Conservation (phyloP, 2,888 invertebrate species). For the Tupiocoris notatus region DNA sequence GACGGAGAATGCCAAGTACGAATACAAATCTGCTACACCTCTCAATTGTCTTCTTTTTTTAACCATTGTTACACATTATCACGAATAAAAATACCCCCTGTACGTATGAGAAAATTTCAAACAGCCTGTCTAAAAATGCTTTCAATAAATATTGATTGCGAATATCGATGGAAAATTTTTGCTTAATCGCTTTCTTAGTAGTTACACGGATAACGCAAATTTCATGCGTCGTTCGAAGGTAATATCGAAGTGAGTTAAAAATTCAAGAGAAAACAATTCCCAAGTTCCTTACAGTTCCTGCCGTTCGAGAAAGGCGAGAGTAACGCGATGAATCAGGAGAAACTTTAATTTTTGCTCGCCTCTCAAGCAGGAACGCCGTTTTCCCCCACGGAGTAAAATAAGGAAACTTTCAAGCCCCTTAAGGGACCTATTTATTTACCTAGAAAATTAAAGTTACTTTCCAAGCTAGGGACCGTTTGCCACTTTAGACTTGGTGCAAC, state of each 20-base stretch:
- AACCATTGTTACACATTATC: no score
- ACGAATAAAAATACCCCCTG: no score
- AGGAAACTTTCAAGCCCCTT: constrained; percentile 32
- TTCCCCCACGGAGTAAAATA: constrained; percentile 20
- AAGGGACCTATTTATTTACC: constrained; percentile 40
- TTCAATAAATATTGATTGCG: no score
- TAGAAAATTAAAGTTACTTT: constrained; percentile 37
- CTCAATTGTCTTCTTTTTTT: no score
- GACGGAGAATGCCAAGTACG: no score
- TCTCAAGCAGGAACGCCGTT: background rate
- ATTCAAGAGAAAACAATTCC: constrained; percentile 16
- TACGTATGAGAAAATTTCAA: no score
- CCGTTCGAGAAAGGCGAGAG: constrained; percentile 15
- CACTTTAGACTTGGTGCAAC: constrained; percentile 39
- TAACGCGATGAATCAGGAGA: constrained; percentile 28
- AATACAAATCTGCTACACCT: no score
- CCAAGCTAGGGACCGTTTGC: constrained; percentile 4
- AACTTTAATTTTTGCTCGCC: constrained; percentile 37
- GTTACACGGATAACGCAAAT: background rate
- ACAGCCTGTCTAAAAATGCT: no score
- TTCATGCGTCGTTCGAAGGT: background rate
- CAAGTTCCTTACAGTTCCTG: background rate
- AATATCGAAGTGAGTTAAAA: constrained; percentile 6
- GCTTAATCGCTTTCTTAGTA: no score
- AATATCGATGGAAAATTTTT: no score